phyloP scores from a whole-genome alignment of 2,113 vertebrate species.

The Ardeotis arabs region DNA sequence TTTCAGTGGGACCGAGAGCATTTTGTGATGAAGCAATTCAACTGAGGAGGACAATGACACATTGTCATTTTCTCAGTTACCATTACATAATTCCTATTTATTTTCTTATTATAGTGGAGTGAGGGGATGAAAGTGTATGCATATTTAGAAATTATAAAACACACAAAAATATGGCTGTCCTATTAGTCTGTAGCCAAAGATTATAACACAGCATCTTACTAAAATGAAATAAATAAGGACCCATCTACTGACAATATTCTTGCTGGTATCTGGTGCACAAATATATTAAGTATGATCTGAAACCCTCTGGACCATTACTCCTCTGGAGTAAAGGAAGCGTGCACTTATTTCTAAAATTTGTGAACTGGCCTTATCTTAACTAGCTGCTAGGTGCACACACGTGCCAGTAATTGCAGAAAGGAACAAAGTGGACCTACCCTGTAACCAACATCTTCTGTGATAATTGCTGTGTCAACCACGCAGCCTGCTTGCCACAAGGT shows the following conservation, averaged over 20 bases:
- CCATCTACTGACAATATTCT: neutral
- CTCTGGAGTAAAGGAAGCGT: neutral
- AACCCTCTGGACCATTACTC: neutral
- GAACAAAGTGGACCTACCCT: conserved; percentile 71
- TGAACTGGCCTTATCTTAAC: neutral
- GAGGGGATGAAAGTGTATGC: neutral
- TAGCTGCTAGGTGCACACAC: fast-evolving
- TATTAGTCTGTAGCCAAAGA: neutral
- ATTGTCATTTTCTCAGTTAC: neutral
- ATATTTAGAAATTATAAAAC: neutral
- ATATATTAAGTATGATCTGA: neutral
- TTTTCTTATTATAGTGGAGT: neutral
- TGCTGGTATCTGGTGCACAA: neutral
- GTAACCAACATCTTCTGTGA: conserved; percentile 87
- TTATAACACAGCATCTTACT: neutral
- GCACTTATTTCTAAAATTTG: neutral
- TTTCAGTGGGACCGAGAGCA: neutral
- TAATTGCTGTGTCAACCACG: conserved; percentile 64
- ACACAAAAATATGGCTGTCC: neutral
- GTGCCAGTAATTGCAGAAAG: neutral
- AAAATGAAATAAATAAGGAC: neutral
- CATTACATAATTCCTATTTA: neutral
- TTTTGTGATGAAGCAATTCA: neutral
- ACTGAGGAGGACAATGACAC: neutral
- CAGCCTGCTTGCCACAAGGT: conserved; percentile 89